Evolutionary conservation across 2,113 vertebrate genomes (phyloP).

Genomic region (Anas platyrhynchos): DNA sequence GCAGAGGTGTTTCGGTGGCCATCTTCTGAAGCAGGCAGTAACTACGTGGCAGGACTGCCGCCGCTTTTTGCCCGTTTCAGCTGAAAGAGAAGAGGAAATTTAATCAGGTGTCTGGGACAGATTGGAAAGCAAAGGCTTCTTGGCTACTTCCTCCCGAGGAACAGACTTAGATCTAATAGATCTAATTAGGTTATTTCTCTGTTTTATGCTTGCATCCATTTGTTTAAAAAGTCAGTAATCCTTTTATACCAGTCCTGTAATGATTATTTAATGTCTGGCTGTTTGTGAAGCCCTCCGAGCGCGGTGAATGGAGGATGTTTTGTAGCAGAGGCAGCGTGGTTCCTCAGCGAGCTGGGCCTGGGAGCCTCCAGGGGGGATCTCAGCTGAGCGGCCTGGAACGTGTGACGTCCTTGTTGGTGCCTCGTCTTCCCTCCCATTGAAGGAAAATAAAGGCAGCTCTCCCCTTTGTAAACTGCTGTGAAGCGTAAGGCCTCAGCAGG

Average conservation of each 20-base stretch:
- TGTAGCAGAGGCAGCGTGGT: rapidly evolving
- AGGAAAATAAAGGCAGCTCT: background rate
- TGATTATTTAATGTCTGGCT: conserved; percentile 35
- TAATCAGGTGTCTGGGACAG: background rate
- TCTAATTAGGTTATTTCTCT: conserved; percentile 6
- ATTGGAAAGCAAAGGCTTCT: background rate
- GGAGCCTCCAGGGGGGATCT: rapidly evolving
- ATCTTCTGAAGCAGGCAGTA: background rate
- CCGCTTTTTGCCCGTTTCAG: background rate
- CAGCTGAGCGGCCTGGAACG: background rate
- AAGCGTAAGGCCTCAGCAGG: background rate
- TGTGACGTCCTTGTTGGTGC: rapidly evolving
- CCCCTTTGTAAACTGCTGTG: background rate
- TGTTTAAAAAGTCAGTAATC: conserved; percentile 39
- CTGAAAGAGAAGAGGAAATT: background rate
- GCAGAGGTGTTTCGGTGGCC: background rate
- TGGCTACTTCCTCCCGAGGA: conserved; percentile 26
- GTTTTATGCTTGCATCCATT: conserved; percentile 3
- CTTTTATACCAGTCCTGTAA: conserved; percentile 48
- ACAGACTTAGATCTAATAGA: conserved; percentile 25
- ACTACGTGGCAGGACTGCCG: rapidly evolving
- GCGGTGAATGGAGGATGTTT: background rate
- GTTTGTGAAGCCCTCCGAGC: background rate
- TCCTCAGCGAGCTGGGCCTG: background rate
- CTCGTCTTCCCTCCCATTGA: background rate